Evolutionary conservation across 2,113 vertebrate species (phyloP), one percentile per base, ranked within the genome.

Genomic region (Myodes glareolus): DNA sequence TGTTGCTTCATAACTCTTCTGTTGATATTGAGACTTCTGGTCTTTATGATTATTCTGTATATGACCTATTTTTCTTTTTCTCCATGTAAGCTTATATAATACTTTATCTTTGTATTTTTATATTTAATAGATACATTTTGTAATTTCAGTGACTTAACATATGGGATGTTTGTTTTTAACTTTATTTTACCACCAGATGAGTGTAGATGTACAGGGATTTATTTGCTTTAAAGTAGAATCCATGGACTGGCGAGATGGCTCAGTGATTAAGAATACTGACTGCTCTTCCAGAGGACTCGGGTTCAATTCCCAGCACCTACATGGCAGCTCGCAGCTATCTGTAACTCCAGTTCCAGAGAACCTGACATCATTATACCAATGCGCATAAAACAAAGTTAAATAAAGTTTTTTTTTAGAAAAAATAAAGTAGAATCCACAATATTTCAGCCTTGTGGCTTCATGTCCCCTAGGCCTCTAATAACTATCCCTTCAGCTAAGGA

Each of bases 81-180:
- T 58, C 3, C 50, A 72, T 86, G 47, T 77, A 58, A 94, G 31
- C 47, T 63, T 84, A 72, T 61, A 80, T 47, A 33, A 81, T 92
- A 25, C 52, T 94, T 55, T 72, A 75, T 80, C 19, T 52, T 88
- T 73, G 67, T 78, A 61, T 87, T 84, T 82, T 65, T 88, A 81
- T 36, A 7, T 63, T 19, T 88, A 88, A 67, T 27, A 81, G 19
- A 84, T 84, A 90, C 58, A 73, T 3, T 29, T 68, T 81, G 36
- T 88, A 88, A 81, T 95, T n/a, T 95, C 50, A n/a, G n/a, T 89
- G 68, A 39, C 16, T 76, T 67, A 82, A 82, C n/a, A 68, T 7
- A 88, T 67, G 13, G 65, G 42, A 52, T 42, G 39, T 88, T 87
- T 81, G 39, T 27, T 88, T 95, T 86, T 78, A 6, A 6, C 31